phyloP scores from a whole-genome alignment of 2,888 invertebrate genomes.

The Eilema griseolum region DNA sequence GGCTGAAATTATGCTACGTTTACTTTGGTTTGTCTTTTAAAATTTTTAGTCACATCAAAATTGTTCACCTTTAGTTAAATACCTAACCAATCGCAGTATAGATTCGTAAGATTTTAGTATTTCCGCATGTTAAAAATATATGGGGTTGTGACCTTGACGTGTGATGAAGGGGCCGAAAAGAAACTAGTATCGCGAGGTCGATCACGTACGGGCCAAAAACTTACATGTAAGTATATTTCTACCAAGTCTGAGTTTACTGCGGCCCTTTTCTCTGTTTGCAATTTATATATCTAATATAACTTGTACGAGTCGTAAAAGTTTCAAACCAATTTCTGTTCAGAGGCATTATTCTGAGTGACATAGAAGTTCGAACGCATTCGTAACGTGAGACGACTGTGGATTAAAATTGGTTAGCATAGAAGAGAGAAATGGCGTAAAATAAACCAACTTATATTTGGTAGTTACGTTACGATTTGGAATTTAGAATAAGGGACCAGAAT shows the following conservation, averaged over 20 bases:
- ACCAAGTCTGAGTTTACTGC: not conserved
- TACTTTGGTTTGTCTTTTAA: no score
- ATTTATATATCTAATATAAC: conserved; percentile 2
- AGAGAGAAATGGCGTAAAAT: no score
- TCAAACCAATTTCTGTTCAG: not conserved
- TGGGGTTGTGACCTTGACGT: not conserved
- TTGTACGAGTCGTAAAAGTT: not conserved
- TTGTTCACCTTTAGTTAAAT: no score
- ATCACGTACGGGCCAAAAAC: not conserved
- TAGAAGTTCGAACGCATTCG: no score
- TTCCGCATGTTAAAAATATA: no score
- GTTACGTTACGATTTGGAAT: no score
- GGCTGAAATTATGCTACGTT: no score
- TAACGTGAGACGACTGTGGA: no score
- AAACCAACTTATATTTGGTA: no score
- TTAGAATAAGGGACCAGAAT: not conserved
- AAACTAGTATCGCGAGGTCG: not conserved
- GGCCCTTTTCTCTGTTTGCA: not conserved
- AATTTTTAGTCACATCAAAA: no score
- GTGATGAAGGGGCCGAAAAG: not conserved
- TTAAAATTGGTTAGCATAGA: no score
- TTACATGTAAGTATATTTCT: not conserved
- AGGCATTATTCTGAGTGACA: no score
- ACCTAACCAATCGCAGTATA: not conserved
- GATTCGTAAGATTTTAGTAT: not conserved